Conservation (phyloP, 1,140 invertebrate genomes). For the Brachionus manjavacas region DNA sequence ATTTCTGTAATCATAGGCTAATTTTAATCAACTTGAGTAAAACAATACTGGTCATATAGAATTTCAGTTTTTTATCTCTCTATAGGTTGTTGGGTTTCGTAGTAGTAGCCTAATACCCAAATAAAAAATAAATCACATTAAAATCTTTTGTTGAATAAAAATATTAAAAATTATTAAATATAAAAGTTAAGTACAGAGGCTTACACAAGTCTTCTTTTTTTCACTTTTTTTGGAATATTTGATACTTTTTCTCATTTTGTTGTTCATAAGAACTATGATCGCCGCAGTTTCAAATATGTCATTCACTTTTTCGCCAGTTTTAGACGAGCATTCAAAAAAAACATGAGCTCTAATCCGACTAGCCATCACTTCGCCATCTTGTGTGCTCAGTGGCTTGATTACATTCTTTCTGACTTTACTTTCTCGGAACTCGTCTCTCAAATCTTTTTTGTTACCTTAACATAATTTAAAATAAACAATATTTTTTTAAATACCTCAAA, state of each 20-base stretch:
- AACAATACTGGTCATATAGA: conserved; percentile 18
- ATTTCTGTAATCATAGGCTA: not conserved
- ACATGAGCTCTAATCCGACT: conserved; percentile 98
- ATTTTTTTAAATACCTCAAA: too few species aligned
- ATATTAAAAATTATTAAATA: not conserved
- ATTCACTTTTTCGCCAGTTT: conserved; percentile 96
- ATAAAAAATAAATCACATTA: not conserved
- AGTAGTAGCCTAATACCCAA: not conserved
- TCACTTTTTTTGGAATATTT: not conserved
- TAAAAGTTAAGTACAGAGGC: not conserved
- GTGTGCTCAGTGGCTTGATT: conserved; percentile 94
- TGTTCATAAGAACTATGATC: conserved; percentile 86
- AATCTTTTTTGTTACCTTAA: conserved; percentile 62
- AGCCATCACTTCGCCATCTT: conserved; percentile 91
- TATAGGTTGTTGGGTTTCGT: not conserved
- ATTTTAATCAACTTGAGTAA: conserved; percentile 6
- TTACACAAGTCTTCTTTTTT: conserved; percentile 22
- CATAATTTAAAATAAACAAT: too few species aligned
- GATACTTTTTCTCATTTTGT: conserved; percentile 46
- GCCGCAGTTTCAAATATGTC: conserved; percentile 99
- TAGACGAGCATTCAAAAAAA: conserved; percentile 97
- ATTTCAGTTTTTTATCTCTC: not conserved
- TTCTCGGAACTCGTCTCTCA: conserved; percentile 91
- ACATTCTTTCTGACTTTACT: conserved; percentile 95
- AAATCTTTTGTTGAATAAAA: not conserved